These are phyloP conservation scores for Dolichoris vasculosae DNA, from an alignment of 1,140 invertebrate genomes.

Conservation along the genomic window DNA sequence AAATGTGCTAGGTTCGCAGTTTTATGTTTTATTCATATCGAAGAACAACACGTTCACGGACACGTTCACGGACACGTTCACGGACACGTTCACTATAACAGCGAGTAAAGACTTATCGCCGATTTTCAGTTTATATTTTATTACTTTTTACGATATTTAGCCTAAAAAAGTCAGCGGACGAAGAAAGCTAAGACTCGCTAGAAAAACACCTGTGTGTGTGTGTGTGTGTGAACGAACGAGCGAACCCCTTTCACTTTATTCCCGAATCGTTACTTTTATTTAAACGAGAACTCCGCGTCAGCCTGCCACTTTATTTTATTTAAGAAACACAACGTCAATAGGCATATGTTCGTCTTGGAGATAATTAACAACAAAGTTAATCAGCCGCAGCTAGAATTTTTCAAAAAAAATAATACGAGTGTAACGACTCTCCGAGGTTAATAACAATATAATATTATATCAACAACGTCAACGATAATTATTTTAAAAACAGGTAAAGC, in stretches of 20 bases:
- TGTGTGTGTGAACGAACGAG: slow-evolving; percentile 51
- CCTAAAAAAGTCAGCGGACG: slow-evolving; percentile 52
- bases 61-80: slow-evolving; percentile 42
- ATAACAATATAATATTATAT: slow-evolving; percentile 49
- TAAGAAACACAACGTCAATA: slow-evolving; percentile 51
- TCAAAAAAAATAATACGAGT: slow-evolving; percentile 49
- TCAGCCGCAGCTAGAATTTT: slow-evolving; percentile 45
- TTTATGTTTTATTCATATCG: slow-evolving; percentile 47
- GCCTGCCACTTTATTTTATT: slow-evolving; percentile 42
- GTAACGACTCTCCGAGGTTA: slow-evolving; percentile 45
- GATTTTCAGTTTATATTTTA: slow-evolving; percentile 49
- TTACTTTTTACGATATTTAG: slow-evolving; percentile 50
- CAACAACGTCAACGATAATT: slow-evolving; percentile 54
- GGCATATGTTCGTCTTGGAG: slow-evolving; percentile 39
- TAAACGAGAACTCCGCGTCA: slow-evolving; percentile 41
- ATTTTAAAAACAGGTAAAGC: slow-evolving; percentile 49
- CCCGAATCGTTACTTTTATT: slow-evolving; percentile 50
- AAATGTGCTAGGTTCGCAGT: slow-evolving; percentile 54
- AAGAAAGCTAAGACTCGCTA: slow-evolving; percentile 53
- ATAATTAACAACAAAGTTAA: slow-evolving; percentile 51
- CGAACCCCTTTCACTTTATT: slow-evolving; percentile 52
- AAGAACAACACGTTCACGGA: slow-evolving; percentile 45
- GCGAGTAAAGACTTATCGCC: slow-evolving; percentile 50
- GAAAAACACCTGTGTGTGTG: slow-evolving; percentile 40
- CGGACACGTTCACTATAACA: slow-evolving; percentile 42